Evolutionary conservation across 2,888 invertebrate genomes (phyloP), one percentile per base, ranked within the genome.

Genomic region (Agrilus cyanescens): DNA sequence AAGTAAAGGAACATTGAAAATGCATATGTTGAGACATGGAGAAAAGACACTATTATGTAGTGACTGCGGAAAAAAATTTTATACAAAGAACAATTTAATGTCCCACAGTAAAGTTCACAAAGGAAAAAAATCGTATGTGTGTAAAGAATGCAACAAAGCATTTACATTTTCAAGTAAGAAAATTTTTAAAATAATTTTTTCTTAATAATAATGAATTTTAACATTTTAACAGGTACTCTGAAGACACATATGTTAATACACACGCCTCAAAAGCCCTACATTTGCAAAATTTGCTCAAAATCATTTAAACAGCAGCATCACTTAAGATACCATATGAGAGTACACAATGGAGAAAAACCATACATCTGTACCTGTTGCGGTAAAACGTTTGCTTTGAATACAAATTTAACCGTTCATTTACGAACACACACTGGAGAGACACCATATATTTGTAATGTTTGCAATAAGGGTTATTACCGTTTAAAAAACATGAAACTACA

Each of bases 221-320:
- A n/a, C n/a, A 5, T 25, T 25, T 25, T 25, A 25, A 42, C 48
- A 18, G 48, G 48, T 4, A 47, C 50, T 37, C 47, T 51, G 18
- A 47, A 51, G 37, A 44, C 48, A 2, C 66, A 66, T 40, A 56
- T 56, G 52, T 55, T 62, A 4, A 58, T 61, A 10, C 66, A 66
- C 36, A 65, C 64, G 0, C 65, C 66, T 8, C 62, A 63, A 47
- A 55, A 62, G 41, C 66, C 66, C 1, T 67, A 63, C 43, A 59
- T 59, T 34, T 71, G 70, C 44, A 56, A 57, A 6, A 57, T 62
- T 18, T 71, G 71, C 48, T 56, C 60, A 12, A 66, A 56, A 50
- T 48, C 55, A 1, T 61, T 61, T 41, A 54, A 54, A 8, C 60
- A 60, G 44, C 36, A 52, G n/a, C 52, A 58, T 3, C 58, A 59